Conservation (phyloP, 2,797 vertebrate genomes). For the Nyctibius grandis region DNA sequence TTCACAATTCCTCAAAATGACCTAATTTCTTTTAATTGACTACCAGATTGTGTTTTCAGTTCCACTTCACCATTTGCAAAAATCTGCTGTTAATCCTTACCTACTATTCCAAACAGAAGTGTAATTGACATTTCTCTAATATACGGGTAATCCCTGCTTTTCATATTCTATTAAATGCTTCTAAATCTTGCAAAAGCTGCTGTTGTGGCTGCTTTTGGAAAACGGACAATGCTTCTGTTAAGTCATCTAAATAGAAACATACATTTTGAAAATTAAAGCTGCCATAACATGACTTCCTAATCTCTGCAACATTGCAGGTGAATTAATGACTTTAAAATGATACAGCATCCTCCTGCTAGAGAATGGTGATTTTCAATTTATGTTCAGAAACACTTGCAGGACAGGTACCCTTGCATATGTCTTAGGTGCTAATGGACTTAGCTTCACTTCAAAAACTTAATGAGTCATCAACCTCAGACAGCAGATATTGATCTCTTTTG, state of each 20-base stretch:
- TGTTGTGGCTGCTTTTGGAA: constrained; percentile 8
- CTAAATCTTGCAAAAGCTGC: constrained; percentile 13
- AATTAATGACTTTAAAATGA: constrained; percentile 38
- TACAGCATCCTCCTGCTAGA: background rate
- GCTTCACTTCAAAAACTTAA: constrained; percentile 5
- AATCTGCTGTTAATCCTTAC: constrained; percentile 38
- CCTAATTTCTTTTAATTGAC: constrained; percentile 49
- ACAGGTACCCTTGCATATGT: background rate
- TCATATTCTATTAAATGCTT: constrained; percentile 42
- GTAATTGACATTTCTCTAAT: constrained; percentile 32
- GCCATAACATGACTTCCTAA: constrained; percentile 5
- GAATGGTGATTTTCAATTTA: background rate
- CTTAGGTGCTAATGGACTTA: background rate
- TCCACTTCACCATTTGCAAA: background rate
- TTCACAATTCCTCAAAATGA: constrained; percentile 21
- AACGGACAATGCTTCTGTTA: background rate
- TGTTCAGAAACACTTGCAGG: background rate
- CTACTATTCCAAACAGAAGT: constrained; percentile 4
- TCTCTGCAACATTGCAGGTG: background rate
- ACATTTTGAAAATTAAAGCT: constrained; percentile 43
- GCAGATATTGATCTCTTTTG: background rate
- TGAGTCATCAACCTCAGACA: background rate
- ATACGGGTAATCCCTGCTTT: constrained; percentile 21
- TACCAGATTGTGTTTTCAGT: constrained; percentile 13
- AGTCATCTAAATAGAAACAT: constrained; percentile 14